These are phyloP conservation scores for Sepioteuthis lessoniana DNA, from an alignment of 2,888 invertebrate genomes.

Conservation along the genomic window DNA sequence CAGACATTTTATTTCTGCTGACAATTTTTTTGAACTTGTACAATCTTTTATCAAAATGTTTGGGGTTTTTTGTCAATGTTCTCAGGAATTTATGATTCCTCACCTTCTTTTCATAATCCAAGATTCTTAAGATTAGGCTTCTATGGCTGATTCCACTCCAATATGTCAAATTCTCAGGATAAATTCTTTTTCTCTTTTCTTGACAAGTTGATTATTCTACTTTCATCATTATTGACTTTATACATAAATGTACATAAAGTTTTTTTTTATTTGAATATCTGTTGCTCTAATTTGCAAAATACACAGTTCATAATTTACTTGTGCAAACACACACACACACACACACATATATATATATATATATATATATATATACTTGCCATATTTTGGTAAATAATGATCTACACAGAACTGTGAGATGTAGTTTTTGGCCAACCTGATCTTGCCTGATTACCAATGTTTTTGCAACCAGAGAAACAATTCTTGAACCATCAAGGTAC, in stretches of 20 bases:
- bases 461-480: too few relatives aligned
- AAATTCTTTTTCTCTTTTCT: background rate
- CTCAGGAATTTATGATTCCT: background rate
- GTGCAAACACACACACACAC: background rate
- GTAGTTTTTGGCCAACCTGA: too few relatives aligned
- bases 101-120: background rate
- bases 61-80: background rate
- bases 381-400: too few relatives aligned
- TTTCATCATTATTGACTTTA: background rate
- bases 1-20: background rate
- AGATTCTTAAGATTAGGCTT: background rate
- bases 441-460: too few relatives aligned
- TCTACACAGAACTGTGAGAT: too few relatives aligned
- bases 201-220: too few relatives aligned
- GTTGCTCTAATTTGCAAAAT: too few relatives aligned
- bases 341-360: background rate
- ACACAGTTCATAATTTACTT: background rate
- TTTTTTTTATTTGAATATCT: background rate
- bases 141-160: background rate
- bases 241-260: background rate
- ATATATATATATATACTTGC: background rate
- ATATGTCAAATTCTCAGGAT: background rate
- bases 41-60: background rate
- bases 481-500: too few relatives aligned
- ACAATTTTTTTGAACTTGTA: slow-evolving; percentile 18